Evolutionary conservation across 2,797 vertebrate genomes (phyloP).

Genomic region (Esox lucius): DNA sequence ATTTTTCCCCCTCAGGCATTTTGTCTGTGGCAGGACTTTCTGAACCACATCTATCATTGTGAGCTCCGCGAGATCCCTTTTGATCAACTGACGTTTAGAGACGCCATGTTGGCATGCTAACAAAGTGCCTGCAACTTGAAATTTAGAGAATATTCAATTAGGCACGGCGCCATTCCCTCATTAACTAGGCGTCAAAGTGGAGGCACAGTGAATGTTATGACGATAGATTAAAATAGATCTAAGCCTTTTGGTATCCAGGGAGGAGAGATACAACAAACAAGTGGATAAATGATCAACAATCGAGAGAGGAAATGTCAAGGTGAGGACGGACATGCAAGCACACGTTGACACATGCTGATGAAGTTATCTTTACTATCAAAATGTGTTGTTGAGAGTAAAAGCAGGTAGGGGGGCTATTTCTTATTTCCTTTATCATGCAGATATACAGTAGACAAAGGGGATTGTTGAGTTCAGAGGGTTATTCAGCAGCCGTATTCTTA

Average conservation of each 20-base stretch:
- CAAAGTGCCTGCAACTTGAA: constrained; percentile 35
- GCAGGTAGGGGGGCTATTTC: background rate
- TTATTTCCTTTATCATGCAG: background rate
- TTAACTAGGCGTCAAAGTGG: constrained; percentile 61
- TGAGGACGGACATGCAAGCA: background rate
- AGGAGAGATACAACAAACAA: background rate
- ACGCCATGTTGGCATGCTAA: constrained; percentile 32
- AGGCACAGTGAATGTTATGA: constrained; percentile 31
- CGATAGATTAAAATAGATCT: constrained; percentile 48
- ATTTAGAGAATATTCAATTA: constrained; percentile 65
- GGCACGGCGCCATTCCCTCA: constrained; percentile 48
- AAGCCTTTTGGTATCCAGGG: background rate
- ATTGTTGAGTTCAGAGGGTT: no score
- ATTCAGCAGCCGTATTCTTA: no score
- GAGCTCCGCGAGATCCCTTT: constrained; percentile 46
- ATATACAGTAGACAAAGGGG: no score
- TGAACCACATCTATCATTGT: constrained; percentile 58
- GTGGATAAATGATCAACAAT: background rate
- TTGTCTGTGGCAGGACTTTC: constrained; percentile 27
- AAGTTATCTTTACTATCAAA: background rate
- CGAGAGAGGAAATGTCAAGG: background rate
- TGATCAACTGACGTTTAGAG: constrained; percentile 56
- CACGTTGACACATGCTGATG: background rate
- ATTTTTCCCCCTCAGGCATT: background rate
- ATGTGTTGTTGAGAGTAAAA: background rate